Percentiles rank a stretch among this genome's conserved stretches.
Conservation (phyloP, 2,888 invertebrate species). For the Agriopis aurantiaria region DNA sequence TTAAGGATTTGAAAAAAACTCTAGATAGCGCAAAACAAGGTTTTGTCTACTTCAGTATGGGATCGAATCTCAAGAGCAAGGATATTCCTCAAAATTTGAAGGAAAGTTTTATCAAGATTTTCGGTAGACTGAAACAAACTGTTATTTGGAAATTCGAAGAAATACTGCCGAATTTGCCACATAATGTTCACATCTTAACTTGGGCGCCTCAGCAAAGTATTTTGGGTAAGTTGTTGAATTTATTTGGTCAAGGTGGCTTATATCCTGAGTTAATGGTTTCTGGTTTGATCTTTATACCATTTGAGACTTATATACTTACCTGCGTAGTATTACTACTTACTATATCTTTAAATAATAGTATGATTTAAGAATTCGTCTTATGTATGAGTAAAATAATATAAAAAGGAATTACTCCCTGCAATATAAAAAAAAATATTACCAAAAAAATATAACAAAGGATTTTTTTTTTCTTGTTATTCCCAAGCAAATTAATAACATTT, state of each 20-base stretch:
- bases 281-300: too few species aligned
- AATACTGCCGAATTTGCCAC: conserved; percentile 58
- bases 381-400: neutral
- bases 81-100: conserved; percentile 55
- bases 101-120: conserved; percentile 60
- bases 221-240: conserved; percentile 52
- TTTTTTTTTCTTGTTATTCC: neutral
- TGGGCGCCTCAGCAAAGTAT: conserved; percentile 73
- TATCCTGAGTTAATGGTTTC: too few species aligned
- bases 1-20: conserved; percentile 60
- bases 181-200: conserved; percentile 71
- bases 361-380: too few species aligned
- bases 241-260: neutral
- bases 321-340: too few species aligned
- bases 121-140: conserved; percentile 70
- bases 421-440: neutral
- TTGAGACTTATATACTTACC: too few species aligned
- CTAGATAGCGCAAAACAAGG: conserved; percentile 63
- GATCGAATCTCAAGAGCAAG: conserved; percentile 62
- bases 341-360: too few species aligned
- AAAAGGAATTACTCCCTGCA: too few species aligned
- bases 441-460: too few species aligned
- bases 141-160: conserved; percentile 80
- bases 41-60: conserved; percentile 70
- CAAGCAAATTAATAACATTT: neutral